Evolutionary conservation across 2,888 invertebrate genomes (phyloP), one percentile per base, ranked within the genome.

Genomic region (Willowsia nigromaculata): DNA sequence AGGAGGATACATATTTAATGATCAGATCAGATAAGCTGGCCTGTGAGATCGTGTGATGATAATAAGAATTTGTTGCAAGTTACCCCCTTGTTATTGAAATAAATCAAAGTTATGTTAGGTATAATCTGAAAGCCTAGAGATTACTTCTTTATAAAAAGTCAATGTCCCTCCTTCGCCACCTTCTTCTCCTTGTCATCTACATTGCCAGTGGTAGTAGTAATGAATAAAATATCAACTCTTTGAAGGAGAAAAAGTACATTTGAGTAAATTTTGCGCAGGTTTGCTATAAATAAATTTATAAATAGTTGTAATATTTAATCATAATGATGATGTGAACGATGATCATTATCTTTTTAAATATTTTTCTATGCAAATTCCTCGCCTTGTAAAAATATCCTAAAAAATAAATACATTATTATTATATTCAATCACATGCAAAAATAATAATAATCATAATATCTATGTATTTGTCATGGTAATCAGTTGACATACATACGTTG

Each of bases 401-500:
- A 43, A 74, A 25, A 4, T 40, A 74, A 50, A 83, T 40, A 71
- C 6, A 40, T 37, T 40, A 22, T 22, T 22, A 40, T 40, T 37
- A 22, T 40, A 56, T 78, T 78, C 78, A 78, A 78, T 56, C 56
- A 56, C 53, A 33, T 47, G 25, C n/a, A 78, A 78, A 53, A 74
- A 78, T 62, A 81, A 82, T 59, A 76, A 86, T 65, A 47, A 80
- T 18, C 27, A 65, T 74, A 78, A 80, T 89, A 78, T 89, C 40
- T 85, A 53, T 80, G 43, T 71, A 71, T 87, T 87, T 90, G 90
- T 90, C 86, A 86, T 90, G 90, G 9, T 90, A 90, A 90, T 86
- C 81, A 86, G 82, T 78, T 86, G 86, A 90, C 82, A 86, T 84
- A 83, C 40, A 81, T 74, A 33, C 33, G 15, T 78, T 78, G 53